These are phyloP conservation scores for Euwallacea similis DNA, from an alignment of 1,140 invertebrate species.

Conservation along the genomic window DNA sequence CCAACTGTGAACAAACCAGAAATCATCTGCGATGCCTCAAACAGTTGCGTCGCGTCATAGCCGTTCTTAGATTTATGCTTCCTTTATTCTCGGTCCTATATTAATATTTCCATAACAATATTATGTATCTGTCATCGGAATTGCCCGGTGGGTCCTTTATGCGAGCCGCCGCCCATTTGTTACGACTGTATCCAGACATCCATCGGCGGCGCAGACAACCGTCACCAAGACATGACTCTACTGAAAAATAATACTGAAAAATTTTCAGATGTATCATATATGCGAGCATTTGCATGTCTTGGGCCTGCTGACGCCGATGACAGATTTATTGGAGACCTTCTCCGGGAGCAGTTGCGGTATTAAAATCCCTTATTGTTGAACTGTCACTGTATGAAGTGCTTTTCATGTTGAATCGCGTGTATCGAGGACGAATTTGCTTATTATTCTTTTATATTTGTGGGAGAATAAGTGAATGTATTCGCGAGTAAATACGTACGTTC, in stretches of 20 bases:
- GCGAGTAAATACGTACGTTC: too few relatives aligned
- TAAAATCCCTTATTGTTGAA: constrained; percentile 45
- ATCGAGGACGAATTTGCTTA: too few relatives aligned
- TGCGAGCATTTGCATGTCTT: constrained; percentile 44
- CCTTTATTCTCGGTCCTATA: constrained; percentile 47
- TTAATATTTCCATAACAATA: constrained; percentile 53
- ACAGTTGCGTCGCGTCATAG: constrained; percentile 16
- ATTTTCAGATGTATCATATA: constrained; percentile 35
- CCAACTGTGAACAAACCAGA: constrained; percentile 35
- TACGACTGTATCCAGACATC: constrained; percentile 40
- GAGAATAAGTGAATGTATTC: too few relatives aligned
- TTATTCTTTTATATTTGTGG: too few relatives aligned
- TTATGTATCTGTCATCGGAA: constrained; percentile 49
- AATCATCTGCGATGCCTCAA: constrained; percentile 27
- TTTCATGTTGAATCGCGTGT: too few relatives aligned
- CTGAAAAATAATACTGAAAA: constrained; percentile 34
- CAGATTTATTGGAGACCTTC: constrained; percentile 51
- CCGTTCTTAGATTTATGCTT: constrained; percentile 44
- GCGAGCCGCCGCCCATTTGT: constrained; percentile 46
- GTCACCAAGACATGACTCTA: constrained; percentile 19
- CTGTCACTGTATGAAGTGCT: constrained; percentile 4
- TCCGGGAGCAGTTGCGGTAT: constrained; percentile 41
- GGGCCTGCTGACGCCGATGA: constrained; percentile 36
- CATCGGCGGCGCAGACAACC: constrained; percentile 42
- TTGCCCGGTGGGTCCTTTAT: constrained; percentile 41